phyloP scores from a whole-genome alignment of 2,888 invertebrate genomes.

The Limnephilus lunatus region DNA sequence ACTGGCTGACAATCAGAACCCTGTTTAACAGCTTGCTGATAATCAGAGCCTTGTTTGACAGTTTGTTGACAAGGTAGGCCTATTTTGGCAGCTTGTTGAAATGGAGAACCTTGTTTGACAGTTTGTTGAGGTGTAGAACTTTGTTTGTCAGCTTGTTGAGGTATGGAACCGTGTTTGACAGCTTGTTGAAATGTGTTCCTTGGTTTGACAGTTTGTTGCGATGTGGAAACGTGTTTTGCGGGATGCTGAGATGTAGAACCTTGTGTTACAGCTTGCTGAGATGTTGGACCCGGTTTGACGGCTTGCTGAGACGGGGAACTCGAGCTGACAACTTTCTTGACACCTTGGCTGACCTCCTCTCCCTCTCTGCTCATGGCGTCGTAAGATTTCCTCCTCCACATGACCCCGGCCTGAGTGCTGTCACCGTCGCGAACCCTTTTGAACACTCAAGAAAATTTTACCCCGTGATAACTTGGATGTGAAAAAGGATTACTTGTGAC shows the following conservation, averaged over 20 bases:
- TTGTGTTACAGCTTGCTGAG: neutral
- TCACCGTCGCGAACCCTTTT: slow-evolving; percentile 63
- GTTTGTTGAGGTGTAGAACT: no score
- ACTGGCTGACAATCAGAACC: neutral
- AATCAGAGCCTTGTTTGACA: neutral
- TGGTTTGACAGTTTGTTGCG: neutral
- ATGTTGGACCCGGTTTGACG: neutral
- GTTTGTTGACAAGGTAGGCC: neutral
- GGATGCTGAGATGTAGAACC: neutral
- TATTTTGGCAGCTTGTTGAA: no score
- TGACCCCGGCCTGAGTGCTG: slow-evolving; percentile 8
- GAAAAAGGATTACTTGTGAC: neutral
- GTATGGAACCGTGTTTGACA: neutral
- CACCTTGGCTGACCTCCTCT: neutral
- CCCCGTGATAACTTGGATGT: slow-evolving; percentile 63
- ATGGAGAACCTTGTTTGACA: neutral
- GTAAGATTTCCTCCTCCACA: slow-evolving; percentile 22
- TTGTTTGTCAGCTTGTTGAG: neutral
- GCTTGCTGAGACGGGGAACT: neutral
- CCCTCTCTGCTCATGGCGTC: slow-evolving; percentile 1
- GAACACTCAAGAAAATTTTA: slow-evolving; percentile 66
- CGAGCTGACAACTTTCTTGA: slow-evolving; percentile 1
- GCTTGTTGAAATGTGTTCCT: neutral
- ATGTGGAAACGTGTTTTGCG: neutral
- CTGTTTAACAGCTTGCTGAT: neutral